Base-by-base conservation (phyloP, 2,113 vertebrate species). In the Perca schrenkii region DNA sequence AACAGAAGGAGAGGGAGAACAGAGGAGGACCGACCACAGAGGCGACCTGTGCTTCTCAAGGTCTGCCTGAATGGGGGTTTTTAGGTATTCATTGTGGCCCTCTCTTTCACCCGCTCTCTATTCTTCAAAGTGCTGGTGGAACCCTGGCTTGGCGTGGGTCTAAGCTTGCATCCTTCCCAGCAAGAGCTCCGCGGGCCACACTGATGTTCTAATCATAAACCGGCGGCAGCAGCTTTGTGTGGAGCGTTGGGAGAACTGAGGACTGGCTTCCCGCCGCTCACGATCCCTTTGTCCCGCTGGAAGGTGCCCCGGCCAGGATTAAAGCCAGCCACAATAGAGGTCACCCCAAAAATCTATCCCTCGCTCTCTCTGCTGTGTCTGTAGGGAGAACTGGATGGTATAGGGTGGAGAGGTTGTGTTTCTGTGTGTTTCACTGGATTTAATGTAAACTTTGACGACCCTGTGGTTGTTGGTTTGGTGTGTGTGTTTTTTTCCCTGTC, bases 161-260 rank as follows among this genome's bases (percentile, higher is more conserved):
- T 90, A 70, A 88, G 87, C 88, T 84, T 70, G 92, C 74, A 56
- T 91, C 86, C 81, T 86, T 89, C 91, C 82, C 88, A 90, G 92
- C 66, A 73, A 91, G 89, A 81, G 85, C 78, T 81, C 86, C 76
- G 60, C 68, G 34, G 83, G 87, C 77, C 79, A 75, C 84, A 85
- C 93, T 93, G 90, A 95, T 89, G 40, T 92, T 93, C 91, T 95
- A 93, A 94, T 95, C 93, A 90, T 92, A 92, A 93, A 91, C 93
- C 78, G 0, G 66, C 92, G 16, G 8, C 89, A 83, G 94, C 77
- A 76, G 78, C 89, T 91, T 95, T 95, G 92, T 78, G 89, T 82
- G 62, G 62, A 91, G 86, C 50, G 77, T 80, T 77, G 84, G 81
- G 82, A 90, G 88, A 47, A 91, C 89, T 87, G 89, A 88, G 88